Evolutionary conservation across 2,797 vertebrate species (phyloP), one percentile per base, ranked within the genome.

Genomic region (Todus mexicanus): DNA sequence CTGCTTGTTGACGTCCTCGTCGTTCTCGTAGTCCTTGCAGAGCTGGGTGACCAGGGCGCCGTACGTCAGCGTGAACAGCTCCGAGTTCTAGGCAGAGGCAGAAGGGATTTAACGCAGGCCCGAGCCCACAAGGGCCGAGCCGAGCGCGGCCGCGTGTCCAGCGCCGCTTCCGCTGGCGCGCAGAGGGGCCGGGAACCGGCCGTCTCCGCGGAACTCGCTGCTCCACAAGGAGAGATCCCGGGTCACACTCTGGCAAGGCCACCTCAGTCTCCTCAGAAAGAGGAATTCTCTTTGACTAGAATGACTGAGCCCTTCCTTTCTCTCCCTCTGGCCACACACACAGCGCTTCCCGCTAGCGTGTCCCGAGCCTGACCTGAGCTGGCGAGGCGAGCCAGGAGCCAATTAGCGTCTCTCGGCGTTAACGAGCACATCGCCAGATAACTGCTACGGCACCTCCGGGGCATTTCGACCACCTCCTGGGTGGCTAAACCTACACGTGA

Each of bases 11-110:
- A 99, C 99, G 9, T 99, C 99, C 43, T 99, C 99, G 1, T 99
- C 99, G 6, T 99, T 99, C 97, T 99, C 99, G 7, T 99, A 99
- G 98, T 99, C 99, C 97, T 99, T 99, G 97, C 99, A 99, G 17
- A 99, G 98, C 95, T 99, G 99, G 38, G 99, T 99, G 96, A 99
- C 99, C 96, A 99, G 97, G 5, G 99, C 99, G 1, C 99, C 99
- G 3, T 99, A 99, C 1, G 99, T 99, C 92, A 99, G 97, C 0
- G 99, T 99, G 97, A 99, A 99, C 75, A 99, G 98, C 97, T 99
- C 99, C 1, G 99, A 99, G 96, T 99, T 99, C 99, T 99, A 87
- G 59, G 50, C 69, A 97, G 89, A 96, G 87, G 80, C 65, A 97
- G 73, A 93, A 95, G 48, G 61, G 48, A 68, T 35, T 97, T 33